Evolutionary conservation across 2,113 vertebrate species (phyloP).

Genomic region (Mesembrinibis cayennensis): DNA sequence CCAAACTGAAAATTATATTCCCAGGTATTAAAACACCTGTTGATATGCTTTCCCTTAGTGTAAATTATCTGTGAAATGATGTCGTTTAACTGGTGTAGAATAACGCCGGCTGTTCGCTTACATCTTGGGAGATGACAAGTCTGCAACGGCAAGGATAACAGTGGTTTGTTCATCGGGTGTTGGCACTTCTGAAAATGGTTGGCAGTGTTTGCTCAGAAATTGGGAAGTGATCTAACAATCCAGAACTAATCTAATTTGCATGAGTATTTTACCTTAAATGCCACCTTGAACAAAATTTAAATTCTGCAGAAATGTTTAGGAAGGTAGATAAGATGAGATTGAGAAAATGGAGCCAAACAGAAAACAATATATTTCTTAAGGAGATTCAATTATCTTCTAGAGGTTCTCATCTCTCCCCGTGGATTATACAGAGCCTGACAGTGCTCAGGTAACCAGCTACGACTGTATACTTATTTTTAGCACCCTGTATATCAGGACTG

Average conservation of each 20-base stretch:
- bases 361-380: not conserved
- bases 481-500: not conserved
- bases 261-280: constrained; percentile 41
- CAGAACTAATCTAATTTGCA: constrained; percentile 47
- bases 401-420: not conserved
- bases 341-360: not conserved
- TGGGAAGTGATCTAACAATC: not conserved
- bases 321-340: not conserved
- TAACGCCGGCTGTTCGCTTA: not conserved
- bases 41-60: not conserved
- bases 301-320: not conserved
- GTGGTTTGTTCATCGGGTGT: not conserved
- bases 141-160: not conserved
- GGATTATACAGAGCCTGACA: not conserved
- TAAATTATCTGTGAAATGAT: constrained; percentile 19
- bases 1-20: not conserved
- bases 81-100: constrained; percentile 3
- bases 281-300: not conserved
- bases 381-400: not conserved
- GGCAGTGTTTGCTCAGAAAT: constrained; percentile 12
- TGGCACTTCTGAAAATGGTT: constrained; percentile 5
- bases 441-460: not conserved
- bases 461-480: not conserved
- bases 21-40: not conserved
- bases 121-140: not conserved